Conservation (phyloP, 1,140 invertebrate species). For the Parapsyche elsis region DNA sequence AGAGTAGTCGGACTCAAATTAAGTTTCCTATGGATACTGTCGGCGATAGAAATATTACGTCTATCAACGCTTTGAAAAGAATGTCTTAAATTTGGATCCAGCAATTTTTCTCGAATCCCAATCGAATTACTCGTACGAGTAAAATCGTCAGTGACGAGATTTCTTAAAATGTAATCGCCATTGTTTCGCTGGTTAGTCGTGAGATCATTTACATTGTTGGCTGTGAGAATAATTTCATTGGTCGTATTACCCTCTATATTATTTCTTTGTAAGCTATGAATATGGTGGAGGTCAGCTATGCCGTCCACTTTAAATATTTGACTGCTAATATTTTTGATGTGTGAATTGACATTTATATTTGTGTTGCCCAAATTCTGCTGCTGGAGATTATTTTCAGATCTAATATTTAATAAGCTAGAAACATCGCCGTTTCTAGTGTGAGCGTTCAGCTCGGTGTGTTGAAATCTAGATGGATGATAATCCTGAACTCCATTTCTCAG, state of each 20-base stretch:
- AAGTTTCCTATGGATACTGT: constrained; percentile 45
- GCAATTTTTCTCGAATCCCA: constrained; percentile 45
- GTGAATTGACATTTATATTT: constrained; percentile 38
- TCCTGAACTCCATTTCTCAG: constrained; percentile 53
- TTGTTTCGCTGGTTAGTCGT: constrained; percentile 50
- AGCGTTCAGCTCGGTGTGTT: constrained; percentile 47
- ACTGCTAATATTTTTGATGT: constrained; percentile 46
- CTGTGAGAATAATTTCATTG: constrained; percentile 49
- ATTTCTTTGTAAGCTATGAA: constrained; percentile 41
- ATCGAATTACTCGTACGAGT: constrained; percentile 38
- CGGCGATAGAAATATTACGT: constrained; percentile 36
- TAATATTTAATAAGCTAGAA: constrained; percentile 40
- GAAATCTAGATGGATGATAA: constrained; percentile 47
- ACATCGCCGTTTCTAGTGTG: constrained; percentile 51
- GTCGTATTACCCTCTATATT: constrained; percentile 19
- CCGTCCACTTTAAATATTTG: constrained; percentile 46
- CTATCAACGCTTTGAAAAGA: constrained; percentile 44
- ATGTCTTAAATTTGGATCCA: constrained; percentile 42
- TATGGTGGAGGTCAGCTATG: constrained; percentile 30
- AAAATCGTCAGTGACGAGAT: constrained; percentile 40
- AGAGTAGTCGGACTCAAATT: constrained; percentile 31
- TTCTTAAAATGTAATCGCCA: constrained; percentile 47
- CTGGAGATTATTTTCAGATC: constrained; percentile 37
- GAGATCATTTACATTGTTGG: constrained; percentile 51
- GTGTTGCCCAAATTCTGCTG: constrained; percentile 39